Evolutionary conservation across 2,797 vertebrate genomes (phyloP).

Genomic region (Kryptopterus vitreolus): DNA sequence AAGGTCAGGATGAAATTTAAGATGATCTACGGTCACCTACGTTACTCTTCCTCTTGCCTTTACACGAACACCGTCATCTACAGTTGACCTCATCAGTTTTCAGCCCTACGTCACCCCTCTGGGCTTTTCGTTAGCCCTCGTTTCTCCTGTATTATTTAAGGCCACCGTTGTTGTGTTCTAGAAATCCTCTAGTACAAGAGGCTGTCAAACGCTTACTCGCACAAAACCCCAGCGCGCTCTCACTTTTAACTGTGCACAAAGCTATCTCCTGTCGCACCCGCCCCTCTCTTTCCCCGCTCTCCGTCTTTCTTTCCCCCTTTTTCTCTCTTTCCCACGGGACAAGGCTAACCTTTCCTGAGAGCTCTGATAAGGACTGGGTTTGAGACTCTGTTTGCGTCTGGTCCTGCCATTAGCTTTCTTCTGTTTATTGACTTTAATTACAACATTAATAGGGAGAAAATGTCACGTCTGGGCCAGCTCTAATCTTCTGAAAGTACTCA

Average conservation of each 20-base stretch:
- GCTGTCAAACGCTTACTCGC: slow-evolving; percentile 17
- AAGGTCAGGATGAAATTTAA: not conserved
- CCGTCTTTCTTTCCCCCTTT: not conserved
- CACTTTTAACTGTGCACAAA: slow-evolving; percentile 62
- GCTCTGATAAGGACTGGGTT: slow-evolving; percentile 54
- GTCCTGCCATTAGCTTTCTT: slow-evolving; percentile 32
- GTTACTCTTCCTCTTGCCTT: not conserved
- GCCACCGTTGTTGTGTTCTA: slow-evolving; percentile 59
- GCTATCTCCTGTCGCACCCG: slow-evolving; percentile 43
- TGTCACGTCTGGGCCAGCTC: slow-evolving; percentile 49
- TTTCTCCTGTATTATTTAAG: slow-evolving; percentile 72
- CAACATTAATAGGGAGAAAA: slow-evolving; percentile 55
- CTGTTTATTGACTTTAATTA: slow-evolving; percentile 64
- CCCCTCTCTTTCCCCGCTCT: not conserved
- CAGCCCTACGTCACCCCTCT: slow-evolving; percentile 56
- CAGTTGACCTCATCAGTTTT: slow-evolving; percentile 51
- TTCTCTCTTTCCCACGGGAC: slow-evolving; percentile 8
- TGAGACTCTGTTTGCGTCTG: slow-evolving; percentile 42
- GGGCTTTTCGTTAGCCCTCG: not conserved
- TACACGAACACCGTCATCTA: slow-evolving; percentile 27
- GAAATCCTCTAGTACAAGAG: slow-evolving; percentile 44
- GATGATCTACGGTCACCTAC: not conserved
- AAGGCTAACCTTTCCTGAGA: slow-evolving; percentile 53
- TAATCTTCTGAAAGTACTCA: slow-evolving; percentile 56
- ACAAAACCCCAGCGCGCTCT: slow-evolving; percentile 20